Evolutionary conservation across 2,888 invertebrate species (phyloP), one percentile per base, ranked within the genome.

Genomic region (Crioceris asparagi): DNA sequence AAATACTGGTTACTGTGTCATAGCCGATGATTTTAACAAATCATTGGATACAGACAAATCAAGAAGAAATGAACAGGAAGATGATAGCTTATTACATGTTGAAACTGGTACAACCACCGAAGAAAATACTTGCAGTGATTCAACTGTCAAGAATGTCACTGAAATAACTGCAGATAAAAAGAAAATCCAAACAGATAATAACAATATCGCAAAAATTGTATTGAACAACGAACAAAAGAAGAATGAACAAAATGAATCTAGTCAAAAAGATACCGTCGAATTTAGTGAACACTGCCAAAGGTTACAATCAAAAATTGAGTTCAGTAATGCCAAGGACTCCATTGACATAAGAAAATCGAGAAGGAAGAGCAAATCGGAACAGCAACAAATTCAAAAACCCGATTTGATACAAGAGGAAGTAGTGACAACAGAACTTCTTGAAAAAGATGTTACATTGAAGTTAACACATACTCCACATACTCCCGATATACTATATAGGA

Each of bases 291-390:
- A 79, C 50, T 77, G 79, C 17, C 73, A 77, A 39, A 67, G 77
- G 30, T 56, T 80, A 21, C 77, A 79, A 53, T 77, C 76, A 14
- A 73, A 77, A 57, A 72, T 77, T 2, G 79, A 81, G 50, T 82
- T 82, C 48, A 75, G 77, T 42, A 79, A 77, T 49, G 78, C 72
- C 1, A 70, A 75, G 43, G 79, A 80, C 58, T 79, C 79, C 1
- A 73, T 79, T 38, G 79, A 79, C 52, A 63, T 75, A 1, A 65
- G 75, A 40, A 77, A 77, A 52, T 70, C 71, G 7, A 66, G 70
- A 46, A 64, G 70, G 30, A 62, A 59, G 38, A 69, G 66, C 43
- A 61, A 64, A 41, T 47, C 53, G 2, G 60, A 61, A 26, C 50
- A 49, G 2, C 27, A 27, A 27, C 6, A 14, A 5, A 46, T 56